Conservation (phyloP, 2,888 invertebrate genomes). For the Tolmerus cingulatus region DNA sequence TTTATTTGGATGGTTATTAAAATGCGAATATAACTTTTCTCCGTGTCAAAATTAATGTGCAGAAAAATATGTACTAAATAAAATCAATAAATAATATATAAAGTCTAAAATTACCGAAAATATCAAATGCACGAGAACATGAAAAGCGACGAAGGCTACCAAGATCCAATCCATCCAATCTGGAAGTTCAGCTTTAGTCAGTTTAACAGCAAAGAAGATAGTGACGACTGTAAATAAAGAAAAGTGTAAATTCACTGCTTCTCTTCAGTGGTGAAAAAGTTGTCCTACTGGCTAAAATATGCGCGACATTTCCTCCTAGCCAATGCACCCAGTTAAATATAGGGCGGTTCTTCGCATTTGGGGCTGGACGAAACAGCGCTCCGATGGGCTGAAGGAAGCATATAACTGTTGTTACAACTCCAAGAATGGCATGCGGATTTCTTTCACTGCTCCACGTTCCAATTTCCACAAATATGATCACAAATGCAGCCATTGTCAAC, state of each 20-base stretch:
- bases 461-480: slow-evolving; percentile 83
- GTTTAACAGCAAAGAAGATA: slow-evolving; percentile 89
- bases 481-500: slow-evolving; percentile 78
- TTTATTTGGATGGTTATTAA: background rate
- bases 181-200: slow-evolving; percentile 86
- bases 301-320: slow-evolving; percentile 86
- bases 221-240: slow-evolving; percentile 77
- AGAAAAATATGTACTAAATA: background rate
- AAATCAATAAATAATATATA: background rate
- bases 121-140: slow-evolving; percentile 85
- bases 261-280: background rate
- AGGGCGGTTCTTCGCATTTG: slow-evolving; percentile 78
- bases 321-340: slow-evolving; percentile 94
- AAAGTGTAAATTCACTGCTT: background rate
- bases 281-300: slow-evolving; percentile 83
- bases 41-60: background rate
- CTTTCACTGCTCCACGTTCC: slow-evolving; percentile 77
- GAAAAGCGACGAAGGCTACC: slow-evolving; percentile 88
- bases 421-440: slow-evolving; percentile 86
- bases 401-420: slow-evolving; percentile 77
- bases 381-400: slow-evolving; percentile 89
- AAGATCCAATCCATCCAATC: slow-evolving; percentile 88
- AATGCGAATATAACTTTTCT: background rate
- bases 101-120: slow-evolving; percentile 71
- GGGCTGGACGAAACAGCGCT: slow-evolving; percentile 85